phyloP scores from a whole-genome alignment of 2,797 vertebrate genomes.

The Phoeniculus purpureus region DNA sequence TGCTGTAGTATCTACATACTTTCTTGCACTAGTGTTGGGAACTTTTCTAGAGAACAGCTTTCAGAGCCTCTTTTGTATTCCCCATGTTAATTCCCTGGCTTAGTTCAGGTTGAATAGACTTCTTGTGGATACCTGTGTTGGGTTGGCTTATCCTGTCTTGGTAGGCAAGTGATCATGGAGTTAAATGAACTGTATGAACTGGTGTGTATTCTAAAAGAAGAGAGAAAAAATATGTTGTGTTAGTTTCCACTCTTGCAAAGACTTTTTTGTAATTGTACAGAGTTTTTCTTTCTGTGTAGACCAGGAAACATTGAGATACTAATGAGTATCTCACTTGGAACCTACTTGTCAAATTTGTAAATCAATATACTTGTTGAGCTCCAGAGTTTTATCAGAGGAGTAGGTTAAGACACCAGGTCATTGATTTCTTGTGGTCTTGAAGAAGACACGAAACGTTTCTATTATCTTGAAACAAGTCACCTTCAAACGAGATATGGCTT shows the following conservation, averaged over 20 bases:
- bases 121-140: background rate
- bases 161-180: background rate
- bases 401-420: background rate
- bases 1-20: background rate
- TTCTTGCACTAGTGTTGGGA: background rate
- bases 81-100: background rate
- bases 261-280: background rate
- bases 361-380: background rate
- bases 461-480: background rate
- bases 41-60: background rate
- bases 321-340: background rate
- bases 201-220: background rate
- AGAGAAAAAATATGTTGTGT: background rate
- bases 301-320: background rate
- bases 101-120: background rate
- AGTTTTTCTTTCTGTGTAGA: background rate
- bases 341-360: background rate
- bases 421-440: background rate
- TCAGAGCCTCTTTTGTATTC: background rate
- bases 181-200: background rate
- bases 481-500: background rate
- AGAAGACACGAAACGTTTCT: background rate
- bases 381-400: background rate
- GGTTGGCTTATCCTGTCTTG: background rate
- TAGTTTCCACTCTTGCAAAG: background rate